phyloP scores from a whole-genome alignment of 1,140 invertebrate species.

The Parapsyche elsis region DNA sequence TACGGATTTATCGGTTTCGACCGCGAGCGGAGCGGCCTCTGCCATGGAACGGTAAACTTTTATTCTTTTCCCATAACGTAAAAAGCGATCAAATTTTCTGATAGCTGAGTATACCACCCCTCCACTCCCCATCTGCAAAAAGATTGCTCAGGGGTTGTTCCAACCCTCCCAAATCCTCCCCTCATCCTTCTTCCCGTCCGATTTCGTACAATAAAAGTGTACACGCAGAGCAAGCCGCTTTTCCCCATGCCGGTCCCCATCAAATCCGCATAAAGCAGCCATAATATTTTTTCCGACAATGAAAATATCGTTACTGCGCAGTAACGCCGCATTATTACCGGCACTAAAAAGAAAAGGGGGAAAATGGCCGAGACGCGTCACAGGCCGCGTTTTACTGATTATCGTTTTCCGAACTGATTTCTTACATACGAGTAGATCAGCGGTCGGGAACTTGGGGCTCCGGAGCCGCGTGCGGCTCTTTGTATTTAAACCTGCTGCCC shows the following conservation, averaged over 20 bases:
- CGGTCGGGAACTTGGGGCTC: no score
- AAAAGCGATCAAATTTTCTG: conserved; percentile 52
- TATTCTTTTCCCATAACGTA: conserved; percentile 35
- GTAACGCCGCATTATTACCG: conserved; percentile 49
- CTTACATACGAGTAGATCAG: not conserved
- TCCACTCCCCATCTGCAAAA: not conserved
- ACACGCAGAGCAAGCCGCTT: conserved; percentile 34
- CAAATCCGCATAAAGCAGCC: conserved; percentile 51
- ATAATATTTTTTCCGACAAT: conserved; percentile 52
- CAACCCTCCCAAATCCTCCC: conserved; percentile 20
- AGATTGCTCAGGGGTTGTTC: conserved; percentile 16
- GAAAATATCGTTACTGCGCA: conserved; percentile 49
- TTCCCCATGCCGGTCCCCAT: conserved; percentile 44
- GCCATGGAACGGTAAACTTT: conserved; percentile 35
- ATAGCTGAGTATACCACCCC: not conserved
- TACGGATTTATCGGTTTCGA: not conserved
- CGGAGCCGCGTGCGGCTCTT: no score
- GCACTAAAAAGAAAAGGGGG: conserved; percentile 33
- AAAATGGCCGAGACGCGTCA: not conserved
- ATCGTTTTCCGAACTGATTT: not conserved
- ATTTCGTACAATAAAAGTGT: conserved; percentile 46
- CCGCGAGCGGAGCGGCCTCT: not conserved
- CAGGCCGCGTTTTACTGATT: not conserved
- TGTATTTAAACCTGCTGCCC: no score
- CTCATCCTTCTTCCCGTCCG: not conserved